Conservation (phyloP, 2,113 vertebrate genomes). For the Isurus oxyrinchus region DNA sequence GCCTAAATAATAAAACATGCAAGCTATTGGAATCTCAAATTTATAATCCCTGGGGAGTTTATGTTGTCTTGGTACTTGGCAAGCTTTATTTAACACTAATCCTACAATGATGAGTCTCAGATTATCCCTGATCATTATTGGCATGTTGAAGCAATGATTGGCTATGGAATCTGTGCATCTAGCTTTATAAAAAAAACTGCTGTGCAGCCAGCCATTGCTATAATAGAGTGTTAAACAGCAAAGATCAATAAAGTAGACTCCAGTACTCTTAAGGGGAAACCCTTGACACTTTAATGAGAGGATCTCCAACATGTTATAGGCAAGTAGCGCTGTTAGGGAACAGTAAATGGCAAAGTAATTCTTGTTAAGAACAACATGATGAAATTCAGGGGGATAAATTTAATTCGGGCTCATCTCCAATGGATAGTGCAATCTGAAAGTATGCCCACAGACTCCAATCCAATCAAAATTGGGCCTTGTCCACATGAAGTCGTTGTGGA, state of each 20-base stretch:
- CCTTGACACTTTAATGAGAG: conserved; percentile 22
- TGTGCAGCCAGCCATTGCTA: conserved; percentile 21
- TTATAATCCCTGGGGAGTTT: neutral
- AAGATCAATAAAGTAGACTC: conserved; percentile 28
- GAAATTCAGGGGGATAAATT: neutral
- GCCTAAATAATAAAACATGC: neutral
- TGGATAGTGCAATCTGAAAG: neutral
- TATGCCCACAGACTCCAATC: no score
- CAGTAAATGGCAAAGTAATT: neutral
- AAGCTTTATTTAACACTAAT: conserved; percentile 16
- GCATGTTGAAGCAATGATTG: conserved; percentile 16
- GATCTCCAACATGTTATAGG: neutral
- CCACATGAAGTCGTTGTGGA: neutral
- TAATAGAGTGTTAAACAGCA: conserved; percentile 26
- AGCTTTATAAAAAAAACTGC: neutral
- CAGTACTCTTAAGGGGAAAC: neutral
- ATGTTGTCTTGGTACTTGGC: neutral
- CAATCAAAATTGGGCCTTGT: neutral
- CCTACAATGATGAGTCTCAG: neutral
- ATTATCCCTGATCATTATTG: conserved; percentile 28
- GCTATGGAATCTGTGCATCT: conserved; percentile 16
- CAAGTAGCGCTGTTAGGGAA: neutral
- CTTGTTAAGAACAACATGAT: neutral
- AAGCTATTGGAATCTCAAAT: neutral
- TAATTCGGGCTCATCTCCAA: neutral